Evolutionary conservation across 2,888 invertebrate species (phyloP).

Genomic region (Agrochola lychnidis): DNA sequence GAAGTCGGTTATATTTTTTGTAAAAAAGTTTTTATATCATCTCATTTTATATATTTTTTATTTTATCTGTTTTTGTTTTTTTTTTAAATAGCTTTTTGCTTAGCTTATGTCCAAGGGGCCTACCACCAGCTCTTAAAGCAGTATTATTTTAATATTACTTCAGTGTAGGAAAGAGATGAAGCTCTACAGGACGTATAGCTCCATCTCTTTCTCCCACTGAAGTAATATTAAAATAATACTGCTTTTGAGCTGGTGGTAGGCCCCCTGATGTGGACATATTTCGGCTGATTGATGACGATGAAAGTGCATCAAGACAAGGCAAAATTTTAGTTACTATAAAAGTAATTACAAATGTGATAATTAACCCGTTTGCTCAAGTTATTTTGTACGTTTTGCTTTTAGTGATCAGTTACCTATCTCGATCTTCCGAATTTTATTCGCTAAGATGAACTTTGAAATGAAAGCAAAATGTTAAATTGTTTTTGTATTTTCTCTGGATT

Average conservation of each 20-base stretch:
- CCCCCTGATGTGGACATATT: not conserved
- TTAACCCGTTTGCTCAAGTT: not conserved
- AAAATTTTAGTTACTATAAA: not conserved
- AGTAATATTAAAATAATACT: too few species aligned
- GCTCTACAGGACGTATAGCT: too few species aligned
- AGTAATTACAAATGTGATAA: not conserved
- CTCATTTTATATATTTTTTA: too few species aligned
- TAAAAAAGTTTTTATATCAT: too few species aligned
- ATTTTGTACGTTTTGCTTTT: not conserved
- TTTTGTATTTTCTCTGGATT: not conserved
- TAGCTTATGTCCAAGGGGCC: not conserved
- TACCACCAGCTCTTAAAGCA: too few species aligned
- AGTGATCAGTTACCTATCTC: not conserved
- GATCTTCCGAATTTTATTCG: not conserved
- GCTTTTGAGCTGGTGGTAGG: too few species aligned
- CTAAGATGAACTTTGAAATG: not conserved
- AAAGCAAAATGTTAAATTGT: not conserved
- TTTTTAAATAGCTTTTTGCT: not conserved
- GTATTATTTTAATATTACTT: too few species aligned
- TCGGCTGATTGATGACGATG: not conserved
- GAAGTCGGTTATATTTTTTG: too few species aligned
- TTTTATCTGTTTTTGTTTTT: too few species aligned
- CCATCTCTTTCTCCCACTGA: too few species aligned
- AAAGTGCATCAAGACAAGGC: not conserved
- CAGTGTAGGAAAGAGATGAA: too few species aligned